These are phyloP conservation scores for Colius striatus DNA, from an alignment of 2,113 vertebrate species.

Conservation along the genomic window DNA sequence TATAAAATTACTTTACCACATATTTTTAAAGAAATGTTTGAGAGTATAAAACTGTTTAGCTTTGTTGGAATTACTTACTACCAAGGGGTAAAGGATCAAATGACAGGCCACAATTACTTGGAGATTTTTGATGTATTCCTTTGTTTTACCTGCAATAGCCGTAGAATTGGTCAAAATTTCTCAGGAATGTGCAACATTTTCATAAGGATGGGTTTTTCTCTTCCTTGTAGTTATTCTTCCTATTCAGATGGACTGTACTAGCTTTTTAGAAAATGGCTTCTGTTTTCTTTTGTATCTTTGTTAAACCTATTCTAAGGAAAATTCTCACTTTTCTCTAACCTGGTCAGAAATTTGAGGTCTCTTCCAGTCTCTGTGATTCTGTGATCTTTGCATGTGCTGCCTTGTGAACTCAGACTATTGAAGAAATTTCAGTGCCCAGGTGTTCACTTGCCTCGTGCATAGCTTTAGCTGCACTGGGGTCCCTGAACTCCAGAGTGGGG, in stretches of 20 bases:
- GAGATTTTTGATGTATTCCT: not conserved
- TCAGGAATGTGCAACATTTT: not conserved
- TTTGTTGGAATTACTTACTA: not conserved
- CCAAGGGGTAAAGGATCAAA: not conserved
- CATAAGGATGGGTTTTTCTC: not conserved
- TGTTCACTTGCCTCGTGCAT: not conserved
- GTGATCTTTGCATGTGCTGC: accelerated
- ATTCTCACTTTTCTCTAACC: not conserved
- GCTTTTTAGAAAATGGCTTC: not conserved
- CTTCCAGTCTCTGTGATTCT: too few species aligned
- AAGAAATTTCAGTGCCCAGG: not conserved
- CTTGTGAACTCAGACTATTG: not conserved
- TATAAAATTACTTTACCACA: not conserved
- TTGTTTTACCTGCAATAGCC: not conserved
- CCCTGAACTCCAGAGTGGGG: not conserved
- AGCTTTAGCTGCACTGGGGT: not conserved
- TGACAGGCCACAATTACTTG: not conserved
- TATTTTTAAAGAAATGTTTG: not conserved
- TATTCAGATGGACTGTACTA: not conserved
- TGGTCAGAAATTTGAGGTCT: not conserved
- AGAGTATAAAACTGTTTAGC: not conserved
- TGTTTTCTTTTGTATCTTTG: not conserved
- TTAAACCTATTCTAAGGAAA: not conserved
- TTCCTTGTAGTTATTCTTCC: not conserved
- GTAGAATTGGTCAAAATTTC: not conserved